These are phyloP conservation scores for Phalacrocorax carbo DNA, from an alignment of 2,113 vertebrate species.

Conservation along the genomic window DNA sequence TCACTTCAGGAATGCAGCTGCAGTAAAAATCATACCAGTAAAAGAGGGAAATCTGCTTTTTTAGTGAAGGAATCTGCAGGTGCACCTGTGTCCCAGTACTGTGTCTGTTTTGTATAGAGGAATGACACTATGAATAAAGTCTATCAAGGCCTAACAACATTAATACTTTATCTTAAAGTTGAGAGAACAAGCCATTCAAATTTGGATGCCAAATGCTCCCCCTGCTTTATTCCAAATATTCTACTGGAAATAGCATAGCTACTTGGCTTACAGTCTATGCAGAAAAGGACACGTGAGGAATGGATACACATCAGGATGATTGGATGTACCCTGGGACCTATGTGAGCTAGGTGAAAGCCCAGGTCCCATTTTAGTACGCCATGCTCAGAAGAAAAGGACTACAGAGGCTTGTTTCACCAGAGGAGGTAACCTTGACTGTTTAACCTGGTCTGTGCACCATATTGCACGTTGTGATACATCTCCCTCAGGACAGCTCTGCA, in stretches of 20 bases:
- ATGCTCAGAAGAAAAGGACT: not conserved
- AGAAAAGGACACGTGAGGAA: not conserved
- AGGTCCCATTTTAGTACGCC: not conserved
- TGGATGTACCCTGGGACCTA: not conserved
- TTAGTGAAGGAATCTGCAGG: not conserved
- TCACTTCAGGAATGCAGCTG: conserved; percentile 13
- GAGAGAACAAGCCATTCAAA: not conserved
- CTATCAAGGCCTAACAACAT: not conserved
- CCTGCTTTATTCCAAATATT: not conserved
- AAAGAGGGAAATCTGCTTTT: not conserved
- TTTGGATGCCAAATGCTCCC: not conserved
- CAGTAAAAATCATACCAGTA: not conserved
- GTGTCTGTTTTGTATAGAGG: not conserved
- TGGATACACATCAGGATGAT: not conserved
- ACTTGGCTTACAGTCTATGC: not conserved
- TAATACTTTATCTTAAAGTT: not conserved
- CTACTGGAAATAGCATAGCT: not conserved
- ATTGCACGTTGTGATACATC: not conserved
- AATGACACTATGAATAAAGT: not conserved
- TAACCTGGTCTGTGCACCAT: not conserved
- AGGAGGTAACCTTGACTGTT: not conserved
- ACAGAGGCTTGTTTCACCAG: not conserved
- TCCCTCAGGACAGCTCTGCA: not conserved
- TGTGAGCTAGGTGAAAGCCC: not conserved
- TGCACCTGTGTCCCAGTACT: not conserved